Conservation (phyloP, 1,140 invertebrate genomes). For the Chrysopa pallens region DNA sequence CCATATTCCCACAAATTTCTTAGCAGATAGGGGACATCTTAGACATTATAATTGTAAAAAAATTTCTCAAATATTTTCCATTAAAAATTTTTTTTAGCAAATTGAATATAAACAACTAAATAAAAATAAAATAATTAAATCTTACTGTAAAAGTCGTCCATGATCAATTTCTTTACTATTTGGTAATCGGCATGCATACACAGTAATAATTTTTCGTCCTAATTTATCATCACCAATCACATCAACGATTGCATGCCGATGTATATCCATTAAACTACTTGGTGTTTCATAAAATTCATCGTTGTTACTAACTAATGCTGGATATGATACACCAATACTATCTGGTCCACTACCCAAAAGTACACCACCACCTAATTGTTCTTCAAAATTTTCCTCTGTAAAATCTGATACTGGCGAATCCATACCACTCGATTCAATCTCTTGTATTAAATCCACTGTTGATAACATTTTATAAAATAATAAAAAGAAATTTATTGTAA, state of each 20-base stretch:
- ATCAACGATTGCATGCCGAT: conserved; percentile 61
- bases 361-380: conserved; percentile 49
- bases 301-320: not conserved
- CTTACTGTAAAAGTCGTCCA: conserved; percentile 60
- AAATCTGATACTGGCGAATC: conserved; percentile 21
- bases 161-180: conserved; percentile 70
- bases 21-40: no score
- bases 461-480: not conserved
- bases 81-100: no score
- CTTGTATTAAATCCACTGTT: conserved; percentile 18
- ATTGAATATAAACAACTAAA: conserved; percentile 1
- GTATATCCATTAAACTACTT: not conserved
- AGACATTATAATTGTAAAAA: conserved; percentile 4
- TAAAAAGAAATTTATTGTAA: not conserved
- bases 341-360: not conserved
- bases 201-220: conserved; percentile 86
- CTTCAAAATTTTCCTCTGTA: conserved; percentile 80
- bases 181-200: conserved; percentile 88
- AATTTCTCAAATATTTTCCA: conserved; percentile 1
- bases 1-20: no score
- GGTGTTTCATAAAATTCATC: not conserved
- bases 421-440: conserved; percentile 17
- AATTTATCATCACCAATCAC: conserved; percentile 79
- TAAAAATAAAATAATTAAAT: conserved; percentile 1
- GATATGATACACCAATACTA: not conserved